phyloP scores from a whole-genome alignment of 2,888 invertebrate species.

The Eupithecia centaureata region DNA sequence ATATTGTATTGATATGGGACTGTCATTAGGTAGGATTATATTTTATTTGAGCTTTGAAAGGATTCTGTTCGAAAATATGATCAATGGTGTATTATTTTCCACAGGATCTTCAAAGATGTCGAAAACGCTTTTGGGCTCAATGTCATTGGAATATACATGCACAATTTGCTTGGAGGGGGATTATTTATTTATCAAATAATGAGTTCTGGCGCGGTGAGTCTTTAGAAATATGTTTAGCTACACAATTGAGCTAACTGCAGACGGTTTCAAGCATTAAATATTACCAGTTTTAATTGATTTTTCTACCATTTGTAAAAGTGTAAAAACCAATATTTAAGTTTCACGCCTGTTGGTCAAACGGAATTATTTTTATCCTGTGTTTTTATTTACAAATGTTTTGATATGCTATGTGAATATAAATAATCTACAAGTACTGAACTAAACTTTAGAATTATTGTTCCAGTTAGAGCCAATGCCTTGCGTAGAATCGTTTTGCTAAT shows the following conservation, averaged over 20 bases:
- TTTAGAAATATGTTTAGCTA: neutral
- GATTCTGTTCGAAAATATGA: neutral
- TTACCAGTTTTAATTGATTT: too few relatives aligned
- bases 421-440: neutral
- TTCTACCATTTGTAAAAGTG: neutral
- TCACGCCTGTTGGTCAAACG: neutral
- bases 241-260: too few relatives aligned
- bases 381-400: neutral
- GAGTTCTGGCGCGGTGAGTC: slow-evolving; percentile 49
- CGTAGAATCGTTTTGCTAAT: slow-evolving; percentile 3
- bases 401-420: neutral
- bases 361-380: neutral
- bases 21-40: too few relatives aligned
- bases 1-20: too few relatives aligned
- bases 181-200: slow-evolving; percentile 55
- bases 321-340: neutral
- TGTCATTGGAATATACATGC: slow-evolving; percentile 52
- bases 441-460: slow-evolving; percentile 1
- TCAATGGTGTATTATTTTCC: slow-evolving; percentile 15
- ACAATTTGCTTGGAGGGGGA: slow-evolving; percentile 57
- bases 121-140: slow-evolving; percentile 55
- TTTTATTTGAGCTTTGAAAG: too few relatives aligned
- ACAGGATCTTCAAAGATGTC: slow-evolving; percentile 52
- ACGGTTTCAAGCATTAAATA: too few relatives aligned
- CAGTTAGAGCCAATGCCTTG: neutral